phyloP scores from a whole-genome alignment of 2,888 invertebrate genomes.

The Onthophagus sagittarius region DNA sequence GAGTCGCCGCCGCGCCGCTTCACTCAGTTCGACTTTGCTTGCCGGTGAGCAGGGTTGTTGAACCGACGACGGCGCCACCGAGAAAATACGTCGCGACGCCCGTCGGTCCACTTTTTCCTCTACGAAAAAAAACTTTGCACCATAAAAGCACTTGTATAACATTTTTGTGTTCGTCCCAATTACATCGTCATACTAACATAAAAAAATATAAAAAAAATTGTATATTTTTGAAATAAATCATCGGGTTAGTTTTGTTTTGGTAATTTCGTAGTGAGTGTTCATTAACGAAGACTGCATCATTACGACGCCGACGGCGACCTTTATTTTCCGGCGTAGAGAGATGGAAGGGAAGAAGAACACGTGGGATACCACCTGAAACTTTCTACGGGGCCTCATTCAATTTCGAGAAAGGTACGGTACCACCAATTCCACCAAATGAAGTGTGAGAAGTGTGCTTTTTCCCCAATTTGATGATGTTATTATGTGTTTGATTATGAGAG shows the following conservation, averaged over 20 bases:
- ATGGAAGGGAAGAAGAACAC: not conserved
- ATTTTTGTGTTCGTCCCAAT: no score
- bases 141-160: no score
- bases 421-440: not conserved
- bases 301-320: not conserved
- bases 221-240: no score
- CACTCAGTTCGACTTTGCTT: constrained; percentile 3
- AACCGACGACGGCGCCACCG: not conserved
- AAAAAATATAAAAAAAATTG: not conserved
- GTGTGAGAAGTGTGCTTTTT: not conserved
- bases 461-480: not conserved
- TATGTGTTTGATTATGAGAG: not conserved
- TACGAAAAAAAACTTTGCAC: no score
- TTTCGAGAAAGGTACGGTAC: not conserved
- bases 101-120: no score
- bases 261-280: not conserved
- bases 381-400: not conserved
- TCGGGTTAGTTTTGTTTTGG: not conserved
- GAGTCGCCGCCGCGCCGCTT: not conserved
- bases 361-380: not conserved
- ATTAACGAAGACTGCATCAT: no score
- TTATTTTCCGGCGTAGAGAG: not conserved
- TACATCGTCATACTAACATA: no score
- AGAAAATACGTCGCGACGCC: not conserved
- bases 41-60: not conserved